Conservation (phyloP, 2,888 invertebrate species). For the Alloplasta piceator region DNA sequence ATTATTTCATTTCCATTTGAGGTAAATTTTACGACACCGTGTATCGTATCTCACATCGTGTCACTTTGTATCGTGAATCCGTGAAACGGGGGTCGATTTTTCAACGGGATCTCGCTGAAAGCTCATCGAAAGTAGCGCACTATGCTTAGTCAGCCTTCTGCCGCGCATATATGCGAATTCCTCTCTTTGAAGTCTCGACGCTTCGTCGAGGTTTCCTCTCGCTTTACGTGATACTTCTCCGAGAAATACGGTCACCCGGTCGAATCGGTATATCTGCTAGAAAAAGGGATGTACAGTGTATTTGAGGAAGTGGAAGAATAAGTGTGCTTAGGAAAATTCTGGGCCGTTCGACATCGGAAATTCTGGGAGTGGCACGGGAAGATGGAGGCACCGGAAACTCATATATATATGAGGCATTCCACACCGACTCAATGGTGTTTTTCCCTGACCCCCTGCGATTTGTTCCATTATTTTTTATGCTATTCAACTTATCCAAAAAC, state of each 20-base stretch:
- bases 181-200: conserved; percentile 39
- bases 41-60: neutral
- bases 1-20: conserved; percentile 11
- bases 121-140: neutral
- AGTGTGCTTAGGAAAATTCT: conserved; percentile 19
- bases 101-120: neutral
- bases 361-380: conserved; percentile 31
- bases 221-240: conserved; percentile 28
- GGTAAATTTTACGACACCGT: neutral
- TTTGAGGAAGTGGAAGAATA: neutral
- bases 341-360: conserved; percentile 30
- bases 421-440: no score
- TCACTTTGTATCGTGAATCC: conserved; percentile 1
- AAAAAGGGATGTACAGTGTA: neutral
- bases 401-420: no score
- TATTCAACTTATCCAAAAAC: no score
- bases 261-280: conserved; percentile 10
- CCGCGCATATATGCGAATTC: conserved; percentile 18
- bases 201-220: neutral
- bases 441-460: no score
- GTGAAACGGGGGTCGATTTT: conserved; percentile 11
- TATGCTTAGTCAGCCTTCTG: conserved; percentile 1
- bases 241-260: conserved; percentile 50
- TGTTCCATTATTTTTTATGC: no score
- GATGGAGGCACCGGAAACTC: conserved; percentile 1